Conservation (phyloP, 2,888 invertebrate species). For the Patella caerulea region DNA sequence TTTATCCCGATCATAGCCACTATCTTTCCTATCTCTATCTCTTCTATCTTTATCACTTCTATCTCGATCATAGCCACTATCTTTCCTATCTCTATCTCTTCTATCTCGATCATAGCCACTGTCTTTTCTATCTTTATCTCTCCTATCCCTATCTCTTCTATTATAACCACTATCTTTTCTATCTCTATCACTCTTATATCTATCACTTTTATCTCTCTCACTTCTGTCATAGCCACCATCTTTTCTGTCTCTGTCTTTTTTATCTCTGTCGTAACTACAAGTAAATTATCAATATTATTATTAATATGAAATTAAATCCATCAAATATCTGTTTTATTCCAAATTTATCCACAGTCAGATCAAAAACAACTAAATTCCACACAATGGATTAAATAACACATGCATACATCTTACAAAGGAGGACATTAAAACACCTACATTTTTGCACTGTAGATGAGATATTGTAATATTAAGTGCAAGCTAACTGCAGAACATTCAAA, state of each 20-base stretch:
- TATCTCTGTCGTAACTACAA: conserved; percentile 17
- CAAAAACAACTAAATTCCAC: too few species aligned
- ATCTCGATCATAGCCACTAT: conserved; percentile 1
- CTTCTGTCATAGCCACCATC: conserved; percentile 6
- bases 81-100: conserved; percentile 15
- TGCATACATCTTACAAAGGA: too few species aligned
- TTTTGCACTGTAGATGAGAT: too few species aligned
- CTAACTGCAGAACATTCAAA: too few species aligned
- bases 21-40: conserved; percentile 12
- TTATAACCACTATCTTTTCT: conserved; percentile 13
- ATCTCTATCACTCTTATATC: conserved; percentile 14
- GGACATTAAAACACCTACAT: too few species aligned
- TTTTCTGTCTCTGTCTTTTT: conserved; percentile 17
- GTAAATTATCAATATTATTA: not conserved
- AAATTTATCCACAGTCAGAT: too few species aligned
- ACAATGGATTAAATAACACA: too few species aligned
- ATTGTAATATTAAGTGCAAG: too few species aligned
- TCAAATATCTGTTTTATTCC: too few species aligned
- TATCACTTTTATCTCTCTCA: conserved; percentile 16
- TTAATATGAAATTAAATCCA: too few species aligned
- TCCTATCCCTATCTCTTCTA: conserved; percentile 12
- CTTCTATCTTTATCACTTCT: conserved; percentile 18
- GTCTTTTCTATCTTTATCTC: conserved; percentile 15
- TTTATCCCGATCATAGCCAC: conserved; percentile 2
- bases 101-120: conserved; percentile 14